phyloP scores from a whole-genome alignment of 1,140 invertebrate species.

The Sinella curviseta region DNA sequence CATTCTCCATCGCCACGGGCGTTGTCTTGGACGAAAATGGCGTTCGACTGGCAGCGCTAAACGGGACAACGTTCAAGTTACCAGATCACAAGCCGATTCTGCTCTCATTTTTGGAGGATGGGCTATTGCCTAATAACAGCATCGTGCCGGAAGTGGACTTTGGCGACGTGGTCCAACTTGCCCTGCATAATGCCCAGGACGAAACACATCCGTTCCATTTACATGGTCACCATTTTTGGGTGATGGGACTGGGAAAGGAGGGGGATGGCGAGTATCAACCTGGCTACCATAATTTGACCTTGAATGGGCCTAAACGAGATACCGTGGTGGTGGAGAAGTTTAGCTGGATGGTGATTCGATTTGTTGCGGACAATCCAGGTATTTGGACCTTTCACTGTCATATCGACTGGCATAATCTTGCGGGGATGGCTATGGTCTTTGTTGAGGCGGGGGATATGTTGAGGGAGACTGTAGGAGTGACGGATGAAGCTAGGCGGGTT shows the following conservation, averaged over 20 bases:
- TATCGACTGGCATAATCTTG: constrained; percentile 36
- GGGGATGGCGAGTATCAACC: neutral
- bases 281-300: neutral
- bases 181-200: constrained; percentile 5
- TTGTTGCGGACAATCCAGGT: constrained; percentile 38
- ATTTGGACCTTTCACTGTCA: constrained; percentile 43
- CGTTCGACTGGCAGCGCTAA: neutral
- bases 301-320: constrained; percentile 25
- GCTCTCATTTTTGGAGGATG: neutral
- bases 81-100: neutral
- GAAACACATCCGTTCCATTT: constrained; percentile 37
- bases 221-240: constrained; percentile 40
- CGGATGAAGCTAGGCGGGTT: too few relatives aligned
- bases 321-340: neutral
- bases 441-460: neutral
- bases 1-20: neutral
- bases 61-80: neutral
- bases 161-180: constrained; percentile 26
- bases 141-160: neutral
- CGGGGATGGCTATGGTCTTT: constrained; percentile 28
- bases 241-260: constrained; percentile 24
- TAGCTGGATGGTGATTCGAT: constrained; percentile 33
- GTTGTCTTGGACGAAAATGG: neutral
- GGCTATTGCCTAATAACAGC: neutral
- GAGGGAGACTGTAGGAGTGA: too few relatives aligned